Evolutionary conservation across 2,113 vertebrate species (phyloP).

Genomic region (Phylloscopus whistleri): DNA sequence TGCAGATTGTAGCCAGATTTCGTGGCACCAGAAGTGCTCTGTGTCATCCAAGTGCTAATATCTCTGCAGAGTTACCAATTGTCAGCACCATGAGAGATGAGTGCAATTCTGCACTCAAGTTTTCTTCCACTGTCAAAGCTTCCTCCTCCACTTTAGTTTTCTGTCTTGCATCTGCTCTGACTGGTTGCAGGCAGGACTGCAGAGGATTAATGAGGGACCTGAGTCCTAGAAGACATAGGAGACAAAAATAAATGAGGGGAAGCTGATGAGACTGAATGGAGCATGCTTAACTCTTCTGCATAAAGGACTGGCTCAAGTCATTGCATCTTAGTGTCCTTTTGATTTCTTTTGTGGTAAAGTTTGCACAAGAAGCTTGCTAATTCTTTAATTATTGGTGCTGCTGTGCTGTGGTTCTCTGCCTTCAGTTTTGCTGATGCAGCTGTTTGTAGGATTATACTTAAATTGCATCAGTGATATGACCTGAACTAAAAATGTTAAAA

Average conservation of each 20-base stretch:
- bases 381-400: background rate
- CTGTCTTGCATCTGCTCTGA: background rate
- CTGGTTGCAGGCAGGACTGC: background rate
- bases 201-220: background rate
- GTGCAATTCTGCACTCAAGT: background rate
- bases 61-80: background rate
- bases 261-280: background rate
- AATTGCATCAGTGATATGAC: background rate
- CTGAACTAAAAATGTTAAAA: background rate
- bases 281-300: background rate
- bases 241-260: background rate
- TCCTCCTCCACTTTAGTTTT: background rate
- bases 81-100: fast-evolving
- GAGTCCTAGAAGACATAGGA: background rate
- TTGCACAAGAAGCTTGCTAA: background rate
- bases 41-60: background rate
- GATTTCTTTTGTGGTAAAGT: background rate
- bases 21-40: background rate
- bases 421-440: background rate
- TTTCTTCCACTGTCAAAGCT: background rate
- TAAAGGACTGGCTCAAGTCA: background rate
- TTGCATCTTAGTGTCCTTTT: background rate
- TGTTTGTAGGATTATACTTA: background rate
- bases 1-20: background rate
- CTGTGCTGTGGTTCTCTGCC: background rate